Evolutionary conservation across 2,888 invertebrate genomes (phyloP), one percentile per base, ranked within the genome.

Genomic region (Aphelenchoides bicaudatus): DNA sequence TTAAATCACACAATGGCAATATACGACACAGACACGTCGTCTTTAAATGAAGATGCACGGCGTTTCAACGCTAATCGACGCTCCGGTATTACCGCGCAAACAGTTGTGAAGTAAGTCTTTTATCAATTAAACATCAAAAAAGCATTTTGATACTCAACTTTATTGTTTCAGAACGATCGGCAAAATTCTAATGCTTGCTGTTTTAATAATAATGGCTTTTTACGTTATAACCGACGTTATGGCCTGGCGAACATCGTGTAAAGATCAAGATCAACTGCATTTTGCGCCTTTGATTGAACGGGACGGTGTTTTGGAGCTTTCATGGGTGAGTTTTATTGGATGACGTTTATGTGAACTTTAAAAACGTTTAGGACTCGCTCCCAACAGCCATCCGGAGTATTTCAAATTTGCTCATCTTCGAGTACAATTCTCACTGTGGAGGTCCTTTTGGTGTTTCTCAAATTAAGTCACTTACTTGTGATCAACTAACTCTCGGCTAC

Each of bases 281-380:
- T n/a, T 25, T 10, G 21, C 43, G 43, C 43, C 43, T 19, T 10
- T 43, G 6, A 43, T 43, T n/a, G 43, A 43, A 43, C 10, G 43
- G 25, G 25, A 43, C 43, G 43, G 43, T 10, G 25, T 43, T 8
- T 21, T 43, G 21, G 43, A 43, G 43, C n/a, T 43, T 6, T 21
- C 43, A 8, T 43, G 43, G 43, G 43, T 43, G 8, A 19, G 23
- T n/a, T 34, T 43, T n/a, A n/a, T 21, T 43, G 16, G 23, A 43
- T 43, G 16, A 25, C 16, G 13, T 34, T 25, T 43, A 10, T 43
- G 10, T 6, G 25, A 21, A 6, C 23, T 43, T 10, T 21, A n/a
- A n/a, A n/a, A n/a, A n/a, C 23, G 10, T 43, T 43, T n/a, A 43
- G 43, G 43, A 43, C n/a, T 43, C 43, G 6, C 43, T 43, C 10